Evolutionary conservation across 2,797 vertebrate genomes (phyloP).

Genomic region (Melanotaenia pygmaea): DNA sequence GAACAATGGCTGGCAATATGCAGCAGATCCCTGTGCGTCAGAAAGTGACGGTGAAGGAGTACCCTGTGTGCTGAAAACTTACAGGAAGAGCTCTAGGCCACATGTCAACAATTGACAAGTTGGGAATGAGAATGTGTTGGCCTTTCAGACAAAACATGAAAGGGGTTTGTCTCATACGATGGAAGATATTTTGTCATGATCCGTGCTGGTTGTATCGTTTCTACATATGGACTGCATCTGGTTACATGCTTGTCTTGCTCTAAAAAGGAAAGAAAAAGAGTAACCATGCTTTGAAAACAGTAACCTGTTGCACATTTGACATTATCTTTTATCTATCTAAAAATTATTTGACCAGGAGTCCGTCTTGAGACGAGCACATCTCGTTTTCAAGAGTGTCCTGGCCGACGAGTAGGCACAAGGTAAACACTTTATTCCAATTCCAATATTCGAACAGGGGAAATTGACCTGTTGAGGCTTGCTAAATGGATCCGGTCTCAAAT

Average conservation of each 20-base stretch:
- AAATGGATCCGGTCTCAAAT: conserved; percentile 74
- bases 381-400: conserved; percentile 91
- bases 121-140: conserved; percentile 7
- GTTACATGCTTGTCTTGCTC: conserved; percentile 83
- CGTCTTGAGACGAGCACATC: conserved; percentile 91
- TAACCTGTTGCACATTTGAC: conserved; percentile 87
- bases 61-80: background rate
- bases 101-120: background rate
- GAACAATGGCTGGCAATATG: background rate
- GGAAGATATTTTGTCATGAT: conserved; percentile 86
- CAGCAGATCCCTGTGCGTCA: background rate
- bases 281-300: conserved; percentile 85
- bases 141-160: conserved; percentile 73
- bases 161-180: conserved; percentile 88
- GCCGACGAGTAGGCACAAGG: conserved; percentile 89
- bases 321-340: conserved; percentile 88
- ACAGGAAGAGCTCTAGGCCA: background rate
- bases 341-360: conserved; percentile 90
- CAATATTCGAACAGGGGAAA: conserved; percentile 79
- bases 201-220: conserved; percentile 86
- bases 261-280: conserved; percentile 73
- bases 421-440: conserved; percentile 87
- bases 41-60: background rate
- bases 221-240: conserved; percentile 85
- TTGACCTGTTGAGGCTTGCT: conserved; percentile 73